These are phyloP conservation scores for Harpagifer antarcticus DNA, from an alignment of 2,797 vertebrate species.

Conservation along the genomic window DNA sequence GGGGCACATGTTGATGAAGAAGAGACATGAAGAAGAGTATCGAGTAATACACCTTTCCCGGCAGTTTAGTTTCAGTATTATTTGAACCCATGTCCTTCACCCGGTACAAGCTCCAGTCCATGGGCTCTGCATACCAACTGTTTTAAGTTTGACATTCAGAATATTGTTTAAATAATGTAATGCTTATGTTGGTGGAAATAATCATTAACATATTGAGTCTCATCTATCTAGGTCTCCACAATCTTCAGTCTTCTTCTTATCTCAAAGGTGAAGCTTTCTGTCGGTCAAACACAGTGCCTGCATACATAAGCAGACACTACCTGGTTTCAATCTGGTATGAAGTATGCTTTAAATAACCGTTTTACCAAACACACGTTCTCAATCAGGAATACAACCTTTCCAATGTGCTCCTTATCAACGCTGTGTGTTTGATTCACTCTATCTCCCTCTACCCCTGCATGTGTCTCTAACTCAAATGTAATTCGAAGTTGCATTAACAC, in stretches of 20 bases:
- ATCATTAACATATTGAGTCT: neutral
- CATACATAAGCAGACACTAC: slow-evolving; percentile 32
- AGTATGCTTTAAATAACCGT: slow-evolving; percentile 25
- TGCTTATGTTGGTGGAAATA: neutral
- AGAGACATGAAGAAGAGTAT: no score
- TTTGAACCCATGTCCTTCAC: no score
- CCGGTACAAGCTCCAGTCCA: no score
- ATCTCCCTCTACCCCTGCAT: slow-evolving; percentile 18
- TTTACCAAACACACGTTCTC: slow-evolving; percentile 31
- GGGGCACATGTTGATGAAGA: no score
- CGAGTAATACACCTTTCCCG: no score
- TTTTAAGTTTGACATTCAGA: no score
- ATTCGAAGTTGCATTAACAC: slow-evolving; percentile 44
- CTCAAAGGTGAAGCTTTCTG: slow-evolving; percentile 19
- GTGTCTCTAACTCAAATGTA: slow-evolving; percentile 12
- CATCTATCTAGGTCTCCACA: neutral
- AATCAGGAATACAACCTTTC: slow-evolving; percentile 32
- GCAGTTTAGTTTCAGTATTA: no score
- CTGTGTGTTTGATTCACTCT: slow-evolving; percentile 39
- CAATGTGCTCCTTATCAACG: slow-evolving; percentile 36
- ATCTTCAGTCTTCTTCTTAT: neutral
- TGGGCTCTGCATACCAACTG: no score
- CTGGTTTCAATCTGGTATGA: slow-evolving; percentile 11
- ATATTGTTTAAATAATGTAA: no score
- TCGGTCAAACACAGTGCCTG: slow-evolving; percentile 11